These are phyloP conservation scores for Lucilia sericata DNA, from an alignment of 1,140 invertebrate genomes.

Conservation along the genomic window DNA sequence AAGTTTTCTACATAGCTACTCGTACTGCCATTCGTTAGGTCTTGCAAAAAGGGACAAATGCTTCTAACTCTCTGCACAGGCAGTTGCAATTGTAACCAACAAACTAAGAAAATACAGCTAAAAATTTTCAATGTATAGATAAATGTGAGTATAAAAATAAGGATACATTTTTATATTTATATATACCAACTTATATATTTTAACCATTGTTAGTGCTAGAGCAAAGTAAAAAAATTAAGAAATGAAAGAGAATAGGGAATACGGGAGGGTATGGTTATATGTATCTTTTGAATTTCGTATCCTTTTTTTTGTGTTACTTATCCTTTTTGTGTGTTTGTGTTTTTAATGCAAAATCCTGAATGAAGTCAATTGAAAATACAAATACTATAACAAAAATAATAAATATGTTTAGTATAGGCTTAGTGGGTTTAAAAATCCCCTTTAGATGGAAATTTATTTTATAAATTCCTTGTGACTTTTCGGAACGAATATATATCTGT, in stretches of 20 bases:
- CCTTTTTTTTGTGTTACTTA: not conserved
- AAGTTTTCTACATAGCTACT: not conserved
- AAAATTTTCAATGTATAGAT: not conserved
- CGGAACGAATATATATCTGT: too few species aligned
- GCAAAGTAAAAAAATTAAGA: not conserved
- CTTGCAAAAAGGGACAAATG: not conserved
- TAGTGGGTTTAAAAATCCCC: not conserved
- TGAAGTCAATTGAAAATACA: constrained; percentile 42
- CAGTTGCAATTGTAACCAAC: not conserved
- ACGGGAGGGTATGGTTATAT: not conserved
- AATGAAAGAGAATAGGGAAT: not conserved
- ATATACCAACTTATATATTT: not conserved
- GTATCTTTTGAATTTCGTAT: not conserved
- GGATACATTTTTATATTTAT: too few species aligned
- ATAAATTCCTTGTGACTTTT: too few species aligned
- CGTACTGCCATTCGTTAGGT: not conserved
- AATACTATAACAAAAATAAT: constrained; percentile 10
- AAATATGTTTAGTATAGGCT: not conserved
- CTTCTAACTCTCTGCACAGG: not conserved
- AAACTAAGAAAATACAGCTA: not conserved
- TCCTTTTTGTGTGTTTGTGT: constrained; percentile 15
- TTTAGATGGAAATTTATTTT: too few species aligned
- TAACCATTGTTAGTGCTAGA: not conserved
- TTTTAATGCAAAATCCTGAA: constrained; percentile 39
- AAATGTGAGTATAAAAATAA: not conserved